phyloP scores from a whole-genome alignment of 2,113 vertebrate species.

The Forbesichthys papilliferus region DNA sequence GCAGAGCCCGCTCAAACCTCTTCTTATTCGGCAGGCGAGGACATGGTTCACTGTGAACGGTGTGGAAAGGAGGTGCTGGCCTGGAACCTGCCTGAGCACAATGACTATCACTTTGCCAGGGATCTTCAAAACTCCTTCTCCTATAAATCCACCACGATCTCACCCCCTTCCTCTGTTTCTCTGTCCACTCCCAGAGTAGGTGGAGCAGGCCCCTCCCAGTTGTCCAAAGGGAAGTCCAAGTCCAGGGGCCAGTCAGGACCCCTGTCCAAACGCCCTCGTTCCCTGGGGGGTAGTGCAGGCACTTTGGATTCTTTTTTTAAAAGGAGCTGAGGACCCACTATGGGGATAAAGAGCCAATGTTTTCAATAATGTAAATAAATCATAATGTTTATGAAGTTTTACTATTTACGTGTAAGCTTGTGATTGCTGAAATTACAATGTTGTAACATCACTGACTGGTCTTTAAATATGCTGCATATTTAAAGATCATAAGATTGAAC shows the following conservation, averaged over 20 bases:
- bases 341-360: too few relatives aligned
- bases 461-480: too few relatives aligned
- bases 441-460: too few relatives aligned
- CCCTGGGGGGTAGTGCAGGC: slow-evolving; percentile 60
- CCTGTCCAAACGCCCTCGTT: slow-evolving; percentile 75
- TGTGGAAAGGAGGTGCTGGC: slow-evolving; percentile 81
- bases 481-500: too few relatives aligned
- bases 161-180: not conserved
- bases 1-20: not conserved
- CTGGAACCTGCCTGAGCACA: slow-evolving; percentile 94
- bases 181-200: slow-evolving; percentile 20
- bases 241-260: slow-evolving; percentile 69
- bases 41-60: slow-evolving; percentile 83
- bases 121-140: slow-evolving; percentile 88
- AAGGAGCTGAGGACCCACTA: slow-evolving; percentile 45
- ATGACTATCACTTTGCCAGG: slow-evolving; percentile 91
- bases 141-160: slow-evolving; percentile 43
- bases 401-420: not conserved
- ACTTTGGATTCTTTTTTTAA: slow-evolving; percentile 92
- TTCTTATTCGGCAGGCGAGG: slow-evolving; percentile 54
- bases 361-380: not conserved
- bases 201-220: slow-evolving; percentile 35
- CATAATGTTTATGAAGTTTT: not conserved
- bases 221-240: slow-evolving; percentile 76
- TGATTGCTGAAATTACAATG: too few relatives aligned